A percentile compares a stretch with the other conserved stretches of the same genome.
Conservation (phyloP, 2,797 vertebrate species). For the Acanthiza pusilla region DNA sequence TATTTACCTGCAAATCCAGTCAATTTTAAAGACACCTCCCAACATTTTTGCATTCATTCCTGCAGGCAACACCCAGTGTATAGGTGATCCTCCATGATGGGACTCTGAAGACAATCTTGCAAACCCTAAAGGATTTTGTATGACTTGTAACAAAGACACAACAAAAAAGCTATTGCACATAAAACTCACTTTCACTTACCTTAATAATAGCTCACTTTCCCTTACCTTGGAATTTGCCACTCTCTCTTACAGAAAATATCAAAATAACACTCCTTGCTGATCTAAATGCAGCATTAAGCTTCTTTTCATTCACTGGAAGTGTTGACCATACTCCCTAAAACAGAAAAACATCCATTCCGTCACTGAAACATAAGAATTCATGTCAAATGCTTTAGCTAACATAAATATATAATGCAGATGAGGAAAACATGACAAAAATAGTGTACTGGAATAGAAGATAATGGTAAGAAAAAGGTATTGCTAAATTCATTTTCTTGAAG, state of each 20-base stretch:
- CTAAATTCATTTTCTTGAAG: not conserved
- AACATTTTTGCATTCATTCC: constrained; percentile 99
- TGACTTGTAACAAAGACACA: not conserved
- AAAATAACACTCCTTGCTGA: constrained; percentile 93
- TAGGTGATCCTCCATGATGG: constrained; percentile 95
- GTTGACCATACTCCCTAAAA: constrained; percentile 96
- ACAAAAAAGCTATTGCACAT: not conserved
- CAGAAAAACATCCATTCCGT: not conserved
- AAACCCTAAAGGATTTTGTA: constrained; percentile 79
- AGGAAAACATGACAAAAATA: not conserved
- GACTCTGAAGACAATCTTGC: constrained; percentile 94
- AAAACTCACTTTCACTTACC: constrained; percentile 3
- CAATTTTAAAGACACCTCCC: constrained; percentile 98
- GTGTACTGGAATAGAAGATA: not conserved
- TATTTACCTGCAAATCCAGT: constrained; percentile 97
- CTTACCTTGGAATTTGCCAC: constrained; percentile 97
- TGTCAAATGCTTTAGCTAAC: not conserved
- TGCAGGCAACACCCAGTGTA: constrained; percentile 97
- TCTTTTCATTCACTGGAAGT: constrained; percentile 96
- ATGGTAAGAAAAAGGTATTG: not conserved
- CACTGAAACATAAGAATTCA: not conserved
- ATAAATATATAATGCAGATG: not conserved
- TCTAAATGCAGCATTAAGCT: constrained; percentile 92
- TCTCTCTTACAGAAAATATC: constrained; percentile 95
- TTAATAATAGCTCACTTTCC: not conserved